A percentile compares a stretch with the other conserved stretches of the same genome.
Evolutionary conservation across 2,113 vertebrate species (phyloP).

Genomic region (Girardinichthys multiradiatus): DNA sequence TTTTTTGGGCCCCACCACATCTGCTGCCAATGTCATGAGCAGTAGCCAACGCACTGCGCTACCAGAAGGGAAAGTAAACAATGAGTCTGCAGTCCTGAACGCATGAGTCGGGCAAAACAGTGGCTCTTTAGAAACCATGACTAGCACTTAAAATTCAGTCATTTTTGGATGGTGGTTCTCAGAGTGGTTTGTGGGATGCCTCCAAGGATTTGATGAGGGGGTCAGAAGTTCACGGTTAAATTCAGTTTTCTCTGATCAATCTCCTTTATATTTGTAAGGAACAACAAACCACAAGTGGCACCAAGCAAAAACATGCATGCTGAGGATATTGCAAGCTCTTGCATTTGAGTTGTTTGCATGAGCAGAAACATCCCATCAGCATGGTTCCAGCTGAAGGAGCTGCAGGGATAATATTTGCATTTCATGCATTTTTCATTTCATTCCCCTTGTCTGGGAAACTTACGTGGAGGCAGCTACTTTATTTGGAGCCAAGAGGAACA

Average conservation of each 20-base stretch:
- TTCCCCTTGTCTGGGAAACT: constrained; percentile 45
- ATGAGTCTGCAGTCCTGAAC: constrained; percentile 58
- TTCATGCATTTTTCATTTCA: constrained; percentile 57
- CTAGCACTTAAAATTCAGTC: constrained; percentile 35
- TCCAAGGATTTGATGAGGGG: constrained; percentile 41
- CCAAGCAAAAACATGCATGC: constrained; percentile 5
- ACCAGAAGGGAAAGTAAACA: constrained; percentile 72
- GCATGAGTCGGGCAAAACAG: constrained; percentile 40
- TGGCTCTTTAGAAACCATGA: constrained; percentile 39
- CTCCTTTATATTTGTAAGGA: constrained; percentile 27
- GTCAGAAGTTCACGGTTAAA: constrained; percentile 37
- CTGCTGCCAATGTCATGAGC: constrained; percentile 76
- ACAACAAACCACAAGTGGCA: constrained; percentile 21
- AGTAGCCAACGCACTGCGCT: constrained; percentile 71
- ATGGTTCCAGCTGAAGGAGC: background rate
- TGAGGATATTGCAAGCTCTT: background rate
- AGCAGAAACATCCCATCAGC: background rate
- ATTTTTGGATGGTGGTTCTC: constrained; percentile 21
- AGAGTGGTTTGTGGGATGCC: constrained; percentile 37
- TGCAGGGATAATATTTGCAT: constrained; percentile 43
- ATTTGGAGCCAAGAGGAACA: constrained; percentile 67
- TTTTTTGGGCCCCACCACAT: constrained; percentile 73
- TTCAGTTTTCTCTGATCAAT: constrained; percentile 21
- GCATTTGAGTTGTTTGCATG: background rate
- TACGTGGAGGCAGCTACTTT: constrained; percentile 52